A percentile compares a stretch with the other conserved stretches of the same genome.
Conservation (phyloP, 2,888 invertebrate genomes). For the Argyra leucocephala region DNA sequence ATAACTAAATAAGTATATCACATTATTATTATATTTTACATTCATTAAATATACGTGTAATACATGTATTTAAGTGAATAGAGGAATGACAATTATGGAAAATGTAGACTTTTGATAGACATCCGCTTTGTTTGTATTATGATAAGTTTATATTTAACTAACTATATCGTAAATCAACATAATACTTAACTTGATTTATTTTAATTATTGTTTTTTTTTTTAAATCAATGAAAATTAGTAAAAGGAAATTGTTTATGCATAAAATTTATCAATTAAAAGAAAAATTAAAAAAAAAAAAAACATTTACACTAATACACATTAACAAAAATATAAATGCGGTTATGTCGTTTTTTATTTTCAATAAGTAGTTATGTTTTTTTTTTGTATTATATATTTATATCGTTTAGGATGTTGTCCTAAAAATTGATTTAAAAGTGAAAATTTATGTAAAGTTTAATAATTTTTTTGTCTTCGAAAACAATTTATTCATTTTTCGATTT, state of each 20-base stretch:
- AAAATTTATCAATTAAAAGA: not conserved
- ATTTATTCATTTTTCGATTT: too few relatives aligned
- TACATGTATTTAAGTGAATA: not conserved
- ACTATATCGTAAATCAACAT: not conserved
- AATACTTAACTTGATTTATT: not conserved
- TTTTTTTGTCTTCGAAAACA: too few relatives aligned
- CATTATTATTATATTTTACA: not conserved
- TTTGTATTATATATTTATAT: too few relatives aligned
- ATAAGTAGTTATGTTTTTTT: too few relatives aligned
- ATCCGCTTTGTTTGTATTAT: not conserved
- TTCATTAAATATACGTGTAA: not conserved
- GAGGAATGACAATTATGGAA: not conserved
- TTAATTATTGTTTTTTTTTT: not conserved
- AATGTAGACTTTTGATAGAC: not conserved
- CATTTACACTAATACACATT: too few relatives aligned
- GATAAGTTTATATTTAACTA: not conserved
- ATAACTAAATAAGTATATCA: too few relatives aligned
- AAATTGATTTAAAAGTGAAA: too few relatives aligned
- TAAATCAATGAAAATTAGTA: not conserved
- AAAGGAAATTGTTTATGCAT: not conserved
- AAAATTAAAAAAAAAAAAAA: too few relatives aligned
- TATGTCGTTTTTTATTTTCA: too few relatives aligned
- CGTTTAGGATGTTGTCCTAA: too few relatives aligned
- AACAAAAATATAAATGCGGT: too few relatives aligned
- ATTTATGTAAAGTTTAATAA: too few relatives aligned